These are phyloP conservation scores for Trichogramma evanescens DNA, from an alignment of 2,888 invertebrate species.

Conservation along the genomic window DNA sequence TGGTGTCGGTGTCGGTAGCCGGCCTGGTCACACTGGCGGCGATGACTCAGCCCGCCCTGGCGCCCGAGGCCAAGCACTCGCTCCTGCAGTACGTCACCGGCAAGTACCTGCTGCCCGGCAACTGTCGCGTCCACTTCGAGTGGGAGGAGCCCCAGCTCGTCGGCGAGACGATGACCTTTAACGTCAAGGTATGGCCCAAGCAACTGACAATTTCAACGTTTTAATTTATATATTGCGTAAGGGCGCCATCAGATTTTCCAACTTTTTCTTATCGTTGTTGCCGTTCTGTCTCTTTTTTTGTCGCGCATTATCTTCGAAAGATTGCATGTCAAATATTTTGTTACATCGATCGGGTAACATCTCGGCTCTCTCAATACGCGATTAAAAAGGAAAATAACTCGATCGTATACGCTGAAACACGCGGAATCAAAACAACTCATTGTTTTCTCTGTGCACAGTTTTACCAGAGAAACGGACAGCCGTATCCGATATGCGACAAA, in stretches of 20 bases:
- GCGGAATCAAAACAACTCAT: background rate
- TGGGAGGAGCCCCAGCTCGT: constrained; percentile 87
- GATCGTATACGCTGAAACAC: no score
- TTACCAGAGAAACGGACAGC: constrained; percentile 87
- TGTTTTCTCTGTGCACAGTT: constrained; percentile 52
- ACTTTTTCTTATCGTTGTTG: no score
- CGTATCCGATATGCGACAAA: constrained; percentile 89
- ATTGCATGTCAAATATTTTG: no score
- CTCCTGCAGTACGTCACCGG: constrained; percentile 86
- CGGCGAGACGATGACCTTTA: constrained; percentile 87
- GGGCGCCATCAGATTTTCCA: no score
- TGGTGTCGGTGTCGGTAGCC: constrained; percentile 82
- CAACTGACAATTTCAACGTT: background rate
- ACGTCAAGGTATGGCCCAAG: constrained; percentile 55
- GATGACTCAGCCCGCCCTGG: constrained; percentile 83
- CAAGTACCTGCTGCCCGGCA: constrained; percentile 80
- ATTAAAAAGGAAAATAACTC: no score
- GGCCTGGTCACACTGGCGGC: constrained; percentile 83
- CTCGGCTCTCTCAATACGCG: no score
- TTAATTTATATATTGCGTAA: no score
- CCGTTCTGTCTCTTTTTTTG: no score
- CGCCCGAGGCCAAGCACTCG: constrained; percentile 85
- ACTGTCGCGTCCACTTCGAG: constrained; percentile 79
- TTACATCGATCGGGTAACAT: no score
- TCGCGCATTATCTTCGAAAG: no score